phyloP scores from a whole-genome alignment of 2,797 vertebrate genomes.

The Hyperoplus lanceolatus region DNA sequence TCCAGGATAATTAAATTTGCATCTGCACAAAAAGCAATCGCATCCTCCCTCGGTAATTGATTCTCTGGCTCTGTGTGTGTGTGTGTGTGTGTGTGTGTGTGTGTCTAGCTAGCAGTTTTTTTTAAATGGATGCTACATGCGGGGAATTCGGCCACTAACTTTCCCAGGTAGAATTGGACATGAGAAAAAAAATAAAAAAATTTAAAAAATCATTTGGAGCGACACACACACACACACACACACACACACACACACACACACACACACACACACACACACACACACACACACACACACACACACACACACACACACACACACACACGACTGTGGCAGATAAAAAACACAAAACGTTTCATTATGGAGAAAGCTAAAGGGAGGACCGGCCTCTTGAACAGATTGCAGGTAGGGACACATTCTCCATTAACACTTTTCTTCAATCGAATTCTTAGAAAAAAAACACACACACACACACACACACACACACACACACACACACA shows the following conservation, averaged over 20 bases:
- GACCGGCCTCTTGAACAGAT: neutral
- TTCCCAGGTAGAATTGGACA: slow-evolving; percentile 21
- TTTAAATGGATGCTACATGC: neutral
- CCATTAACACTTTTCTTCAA: neutral
- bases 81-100: too few relatives aligned
- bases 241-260: too few relatives aligned
- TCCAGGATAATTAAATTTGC: slow-evolving; percentile 8
- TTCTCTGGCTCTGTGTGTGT: neutral
- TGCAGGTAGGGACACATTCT: neutral
- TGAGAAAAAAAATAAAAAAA: neutral
- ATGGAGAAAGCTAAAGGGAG: slow-evolving; percentile 14
- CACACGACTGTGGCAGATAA: too few relatives aligned
- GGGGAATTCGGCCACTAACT: neutral
- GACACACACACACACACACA: too few relatives aligned
- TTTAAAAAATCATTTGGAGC: neutral
- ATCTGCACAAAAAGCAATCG: slow-evolving; percentile 21
- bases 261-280: too few relatives aligned
- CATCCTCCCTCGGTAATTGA: slow-evolving; percentile 2
- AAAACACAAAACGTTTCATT: slow-evolving; percentile 39
- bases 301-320: neutral
- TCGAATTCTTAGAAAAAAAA: neutral
- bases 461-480: too few relatives aligned
- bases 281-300: too few relatives aligned
- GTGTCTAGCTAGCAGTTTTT: too few relatives aligned
- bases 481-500: too few relatives aligned